Base-by-base conservation (phyloP, 2,113 vertebrate species). In the Chunga burmeisteri region DNA sequence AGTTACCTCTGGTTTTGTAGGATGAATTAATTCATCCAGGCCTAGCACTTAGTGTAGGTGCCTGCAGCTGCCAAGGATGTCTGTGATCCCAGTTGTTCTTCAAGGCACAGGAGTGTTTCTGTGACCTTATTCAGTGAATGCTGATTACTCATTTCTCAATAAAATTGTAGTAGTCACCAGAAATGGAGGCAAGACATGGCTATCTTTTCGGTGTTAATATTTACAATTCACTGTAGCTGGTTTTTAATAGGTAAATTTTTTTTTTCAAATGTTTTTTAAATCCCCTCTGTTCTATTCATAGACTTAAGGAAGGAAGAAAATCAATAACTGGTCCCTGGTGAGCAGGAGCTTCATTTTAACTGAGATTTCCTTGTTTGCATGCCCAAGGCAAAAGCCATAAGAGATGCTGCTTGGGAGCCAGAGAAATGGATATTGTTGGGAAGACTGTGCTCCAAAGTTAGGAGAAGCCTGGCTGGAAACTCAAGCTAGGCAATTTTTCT, bases 301-400 rank as follows among this genome's bases (percentile, higher is more conserved):
- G 78, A n/a, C 7, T 42, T 81, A 72, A 92, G 52, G 72, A 62
- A 81, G 40, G 59, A 59, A 36, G 26, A 91, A 96, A 84, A 70
- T 83, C n/a, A 90, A 16, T 92, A 81, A 62, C 8, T 89, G 27
- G 34, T 75, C 49, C 47, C 73, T 65, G 34, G 56, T 94, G 77
- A 87, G n/a, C 72, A 62, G 40, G 22, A 96, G 32, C 16, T 81
- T 91, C 65, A 89, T 90, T 97, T 93, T 59, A 75, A 67, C 52
- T 81, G 63, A 36, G 50, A 34, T 85, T 88, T 93, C 19, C 40
- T 88, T 80, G 77, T 88, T 61, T 91, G 68, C 52, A n/a, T 71
- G 88, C 30, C 49, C 16, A 79, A 50, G 30, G 42, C 63, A 79
- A 89, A n/a, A 81, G 32, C 62, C 5, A 4, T 82, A 66, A 84